Conservation (phyloP, 2,113 vertebrate genomes). For the Procapra przewalskii region DNA sequence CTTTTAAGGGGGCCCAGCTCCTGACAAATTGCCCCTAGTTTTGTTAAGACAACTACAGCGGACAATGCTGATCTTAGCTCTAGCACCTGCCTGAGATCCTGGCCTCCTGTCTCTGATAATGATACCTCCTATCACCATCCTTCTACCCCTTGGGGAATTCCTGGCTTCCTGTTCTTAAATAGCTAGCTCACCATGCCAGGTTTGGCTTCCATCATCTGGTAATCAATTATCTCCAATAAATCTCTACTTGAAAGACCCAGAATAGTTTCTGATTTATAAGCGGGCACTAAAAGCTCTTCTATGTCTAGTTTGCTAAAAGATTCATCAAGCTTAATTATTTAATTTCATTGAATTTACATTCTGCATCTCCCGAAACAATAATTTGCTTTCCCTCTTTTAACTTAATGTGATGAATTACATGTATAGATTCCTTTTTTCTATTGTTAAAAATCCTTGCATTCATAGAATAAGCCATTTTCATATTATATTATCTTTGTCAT, state of each 20-base stretch:
- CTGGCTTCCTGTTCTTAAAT: not conserved
- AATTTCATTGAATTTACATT: slow-evolving; percentile 18
- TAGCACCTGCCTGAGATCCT: not conserved
- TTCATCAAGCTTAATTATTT: slow-evolving; percentile 21
- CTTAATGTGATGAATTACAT: slow-evolving; percentile 13
- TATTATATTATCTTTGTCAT: not conserved
- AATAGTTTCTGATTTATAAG: slow-evolving; percentile 38
- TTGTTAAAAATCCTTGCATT: slow-evolving; percentile 8
- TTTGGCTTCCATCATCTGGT: not conserved
- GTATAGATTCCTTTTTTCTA: not conserved
- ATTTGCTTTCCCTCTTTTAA: not conserved
- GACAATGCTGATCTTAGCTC: not conserved
- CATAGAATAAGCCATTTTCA: not conserved
- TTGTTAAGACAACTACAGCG: not conserved
- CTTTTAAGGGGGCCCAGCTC: not conserved
- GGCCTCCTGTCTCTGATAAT: not conserved
- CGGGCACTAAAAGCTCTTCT: slow-evolving; percentile 17
- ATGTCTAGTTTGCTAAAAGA: not conserved
- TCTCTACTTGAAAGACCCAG: slow-evolving; percentile 16
- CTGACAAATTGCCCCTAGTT: not conserved
- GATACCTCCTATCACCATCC: not conserved
- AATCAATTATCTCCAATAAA: slow-evolving; percentile 19
- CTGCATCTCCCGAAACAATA: not conserved
- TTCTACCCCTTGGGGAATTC: not conserved
- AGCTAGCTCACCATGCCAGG: not conserved